Conservation (phyloP, 2,113 vertebrate genomes). For the Monopterus albus region DNA sequence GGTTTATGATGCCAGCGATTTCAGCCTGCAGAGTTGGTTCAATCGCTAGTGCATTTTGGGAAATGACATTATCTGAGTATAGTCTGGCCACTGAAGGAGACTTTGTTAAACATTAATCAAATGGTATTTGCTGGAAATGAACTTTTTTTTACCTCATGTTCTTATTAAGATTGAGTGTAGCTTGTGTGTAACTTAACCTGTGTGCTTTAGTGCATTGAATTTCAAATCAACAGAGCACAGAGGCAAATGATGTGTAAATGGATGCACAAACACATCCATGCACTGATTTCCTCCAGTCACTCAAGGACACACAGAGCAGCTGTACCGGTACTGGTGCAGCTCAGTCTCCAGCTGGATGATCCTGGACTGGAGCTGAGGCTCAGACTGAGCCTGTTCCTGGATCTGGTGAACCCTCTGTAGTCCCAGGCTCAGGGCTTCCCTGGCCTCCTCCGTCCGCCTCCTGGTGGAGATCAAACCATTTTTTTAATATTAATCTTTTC, state of each 20-base stretch:
- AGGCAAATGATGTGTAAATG: constrained; percentile 55
- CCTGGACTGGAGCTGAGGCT: constrained; percentile 72
- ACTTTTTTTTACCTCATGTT: background rate
- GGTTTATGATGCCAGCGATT: background rate
- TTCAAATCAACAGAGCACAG: constrained; percentile 27
- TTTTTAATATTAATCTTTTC: background rate
- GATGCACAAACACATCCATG: constrained; percentile 15
- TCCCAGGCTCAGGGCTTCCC: constrained; percentile 75
- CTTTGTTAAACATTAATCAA: constrained; percentile 2
- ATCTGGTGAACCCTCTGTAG: constrained; percentile 77
- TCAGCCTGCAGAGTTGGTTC: too few relatives aligned
- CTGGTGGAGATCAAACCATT: constrained; percentile 42
- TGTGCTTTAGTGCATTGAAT: constrained; percentile 7
- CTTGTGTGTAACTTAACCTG: background rate
- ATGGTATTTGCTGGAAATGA: background rate
- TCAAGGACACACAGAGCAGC: background rate
- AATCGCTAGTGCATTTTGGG: too few relatives aligned
- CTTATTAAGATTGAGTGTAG: too few relatives aligned
- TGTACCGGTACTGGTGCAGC: constrained; percentile 74
- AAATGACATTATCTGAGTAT: too few relatives aligned
- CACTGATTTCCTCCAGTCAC: background rate
- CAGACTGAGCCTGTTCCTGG: constrained; percentile 75
- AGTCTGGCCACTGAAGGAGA: background rate
- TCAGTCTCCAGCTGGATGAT: constrained; percentile 74
- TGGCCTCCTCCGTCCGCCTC: constrained; percentile 79